A percentile compares a stretch with the other conserved stretches of the same genome.
phyloP scores from a whole-genome alignment of 2,888 invertebrate genomes.

The Hedychridium roseum region DNA sequence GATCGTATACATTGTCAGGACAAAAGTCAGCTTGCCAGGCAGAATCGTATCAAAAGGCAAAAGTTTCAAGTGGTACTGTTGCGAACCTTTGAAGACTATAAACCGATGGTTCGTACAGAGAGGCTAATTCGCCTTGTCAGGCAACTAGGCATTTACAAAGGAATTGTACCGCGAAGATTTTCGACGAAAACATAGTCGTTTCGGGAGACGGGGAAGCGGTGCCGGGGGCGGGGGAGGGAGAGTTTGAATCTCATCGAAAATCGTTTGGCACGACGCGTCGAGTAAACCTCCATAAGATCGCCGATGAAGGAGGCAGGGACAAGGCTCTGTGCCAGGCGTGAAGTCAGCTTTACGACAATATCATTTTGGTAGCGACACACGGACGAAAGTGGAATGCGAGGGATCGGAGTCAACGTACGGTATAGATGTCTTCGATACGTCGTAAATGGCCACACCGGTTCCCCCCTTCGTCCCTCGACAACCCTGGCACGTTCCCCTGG shows the following conservation, averaged over 20 bases:
- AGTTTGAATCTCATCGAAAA: no score
- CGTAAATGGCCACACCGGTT: conserved; percentile 35
- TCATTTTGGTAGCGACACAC: conserved; percentile 43
- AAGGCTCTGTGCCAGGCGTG: background rate
- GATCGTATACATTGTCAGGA: no score
- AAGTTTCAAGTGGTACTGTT: no score
- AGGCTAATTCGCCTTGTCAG: no score
- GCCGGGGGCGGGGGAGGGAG: no score
- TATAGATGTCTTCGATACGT: conserved; percentile 44
- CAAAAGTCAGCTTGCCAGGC: no score
- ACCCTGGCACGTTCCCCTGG: conserved; percentile 5
- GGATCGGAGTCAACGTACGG: conserved; percentile 44
- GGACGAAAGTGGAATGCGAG: conserved; percentile 37
- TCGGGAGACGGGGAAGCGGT: background rate
- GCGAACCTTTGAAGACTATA: no score
- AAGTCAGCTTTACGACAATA: conserved; percentile 40
- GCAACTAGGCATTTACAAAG: no score
- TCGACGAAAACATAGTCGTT: no score
- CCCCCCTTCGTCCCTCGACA: conserved; percentile 1
- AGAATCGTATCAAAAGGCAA: no score
- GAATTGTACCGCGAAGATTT: no score
- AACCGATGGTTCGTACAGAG: no score
- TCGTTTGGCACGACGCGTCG: conserved; percentile 15
- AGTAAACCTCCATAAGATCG: conserved; percentile 16
- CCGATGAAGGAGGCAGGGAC: conserved; percentile 15